Evolutionary conservation across 2,797 vertebrate species (phyloP), one percentile per base, ranked within the genome.

Genomic region (Enteromius afrohamiltoni): DNA sequence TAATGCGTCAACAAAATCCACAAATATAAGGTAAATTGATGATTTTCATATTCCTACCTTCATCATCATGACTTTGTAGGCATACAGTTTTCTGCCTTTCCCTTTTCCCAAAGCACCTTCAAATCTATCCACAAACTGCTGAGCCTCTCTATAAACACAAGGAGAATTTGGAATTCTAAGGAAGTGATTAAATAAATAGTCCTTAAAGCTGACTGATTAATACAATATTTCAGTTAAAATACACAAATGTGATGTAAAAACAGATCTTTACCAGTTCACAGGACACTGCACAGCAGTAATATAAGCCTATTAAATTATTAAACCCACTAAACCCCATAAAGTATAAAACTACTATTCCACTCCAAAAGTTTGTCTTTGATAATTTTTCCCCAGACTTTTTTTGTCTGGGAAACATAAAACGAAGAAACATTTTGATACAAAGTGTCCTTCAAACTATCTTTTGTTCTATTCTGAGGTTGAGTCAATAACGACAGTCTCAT

Each of bases 21-120:
- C 60, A 29, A 64, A 60, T 23, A 60, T 14, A 14, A 29, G 58
- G 31, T 69, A 16, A 45, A 67, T 6, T 19, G 9, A 60, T 23
- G 23, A 42, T 45, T 47, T 29, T 37, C 17, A 6, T 23, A 29
- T 71, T 55, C 89, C 62, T 23, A 95, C 95, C 95, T 96, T 96
- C 34, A 85, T 94, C 95, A 96, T 96, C 96, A 98, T 96, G 89
- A 99, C 96, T 95, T 96, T 98, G 90, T 96, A 99, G 1, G 97
- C 97, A 0, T 97, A 99, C 87, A 97, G 92, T 88, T 95, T 96
- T 85, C 95, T 95, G 87, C 97, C 97, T 90, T 98, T 98, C 45
- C 97, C 98, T 92, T 98, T 99, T 55, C 98, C 98, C 90, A 99
- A 85, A 82, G 97, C 97, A 58, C 98, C 98, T 95, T 99, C 97